Conservation (phyloP, 2,888 invertebrate species). For the Cetonia aurata region DNA sequence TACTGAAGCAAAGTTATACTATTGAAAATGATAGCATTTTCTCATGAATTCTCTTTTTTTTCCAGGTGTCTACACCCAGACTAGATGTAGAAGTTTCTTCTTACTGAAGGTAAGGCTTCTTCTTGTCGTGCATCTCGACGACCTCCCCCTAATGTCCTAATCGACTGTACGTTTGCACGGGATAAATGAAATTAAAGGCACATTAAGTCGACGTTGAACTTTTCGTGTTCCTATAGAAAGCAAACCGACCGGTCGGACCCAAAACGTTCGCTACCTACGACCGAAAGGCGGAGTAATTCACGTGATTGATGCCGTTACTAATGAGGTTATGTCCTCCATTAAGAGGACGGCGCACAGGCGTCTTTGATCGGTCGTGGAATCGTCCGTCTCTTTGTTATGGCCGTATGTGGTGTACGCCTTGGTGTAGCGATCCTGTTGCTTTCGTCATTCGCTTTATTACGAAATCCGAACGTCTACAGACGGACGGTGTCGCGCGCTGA, state of each 20-base stretch:
- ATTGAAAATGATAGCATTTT: too few relatives aligned
- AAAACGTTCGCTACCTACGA: conserved; percentile 25
- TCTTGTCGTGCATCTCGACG: not conserved
- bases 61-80: too few relatives aligned
- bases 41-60: too few relatives aligned
- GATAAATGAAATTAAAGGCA: conserved; percentile 38
- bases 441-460: conserved; percentile 9
- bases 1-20: too few relatives aligned
- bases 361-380: conserved; percentile 46
- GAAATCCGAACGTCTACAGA: not conserved
- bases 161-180: conserved; percentile 28
- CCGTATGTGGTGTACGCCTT: conserved; percentile 10
- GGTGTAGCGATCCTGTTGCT: conserved; percentile 14
- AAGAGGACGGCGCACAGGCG: conserved; percentile 40
- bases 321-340: conserved; percentile 50
- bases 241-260: not conserved
- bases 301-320: conserved; percentile 52
- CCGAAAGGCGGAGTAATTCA: conserved; percentile 48
- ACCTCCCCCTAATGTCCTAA: conserved; percentile 30
- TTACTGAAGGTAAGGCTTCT: conserved; percentile 30
- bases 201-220: conserved; percentile 31
- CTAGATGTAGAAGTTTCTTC: not conserved
- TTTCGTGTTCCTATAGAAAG: conserved; percentile 15
- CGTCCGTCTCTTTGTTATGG: not conserved
- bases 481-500: not conserved